phyloP scores from a whole-genome alignment of 2,888 invertebrate genomes.

The Adineta ricciae region DNA sequence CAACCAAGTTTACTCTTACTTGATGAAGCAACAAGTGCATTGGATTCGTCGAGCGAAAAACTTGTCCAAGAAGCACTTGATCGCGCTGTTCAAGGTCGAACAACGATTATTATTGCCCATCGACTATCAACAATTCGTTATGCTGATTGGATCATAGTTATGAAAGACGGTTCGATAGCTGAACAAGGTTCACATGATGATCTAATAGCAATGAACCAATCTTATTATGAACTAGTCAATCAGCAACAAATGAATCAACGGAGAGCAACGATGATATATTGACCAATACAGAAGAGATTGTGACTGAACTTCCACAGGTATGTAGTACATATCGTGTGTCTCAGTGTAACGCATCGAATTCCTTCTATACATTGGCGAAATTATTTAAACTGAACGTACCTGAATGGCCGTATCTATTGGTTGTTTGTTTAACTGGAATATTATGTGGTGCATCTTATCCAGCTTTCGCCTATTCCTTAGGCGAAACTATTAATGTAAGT shows the following conservation, averaged over 20 bases:
- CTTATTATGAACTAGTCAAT: conserved; percentile 52
- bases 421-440: background rate
- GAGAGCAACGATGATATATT: background rate
- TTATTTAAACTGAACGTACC: background rate
- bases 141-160: conserved; percentile 52
- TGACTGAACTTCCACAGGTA: background rate
- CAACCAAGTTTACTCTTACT: too few relatives aligned
- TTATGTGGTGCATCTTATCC: background rate
- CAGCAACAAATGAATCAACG: conserved; percentile 42
- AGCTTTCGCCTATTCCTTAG: background rate
- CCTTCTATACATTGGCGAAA: background rate
- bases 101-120: conserved; percentile 53
- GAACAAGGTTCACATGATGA: conserved; percentile 53
- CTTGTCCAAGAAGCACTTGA: conserved; percentile 65
- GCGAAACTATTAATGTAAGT: background rate
- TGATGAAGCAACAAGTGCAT: too few relatives aligned
- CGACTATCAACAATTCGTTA: conserved; percentile 53
- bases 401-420: background rate
- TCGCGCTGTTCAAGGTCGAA: conserved; percentile 52
- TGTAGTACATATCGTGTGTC: background rate
- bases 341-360: background rate
- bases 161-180: conserved; percentile 54
- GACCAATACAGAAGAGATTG: background rate
- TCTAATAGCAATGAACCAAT: conserved; percentile 49
- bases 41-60: conserved; percentile 62